phyloP scores from a whole-genome alignment of 1,140 invertebrate genomes.

The Glomeris maerens region DNA sequence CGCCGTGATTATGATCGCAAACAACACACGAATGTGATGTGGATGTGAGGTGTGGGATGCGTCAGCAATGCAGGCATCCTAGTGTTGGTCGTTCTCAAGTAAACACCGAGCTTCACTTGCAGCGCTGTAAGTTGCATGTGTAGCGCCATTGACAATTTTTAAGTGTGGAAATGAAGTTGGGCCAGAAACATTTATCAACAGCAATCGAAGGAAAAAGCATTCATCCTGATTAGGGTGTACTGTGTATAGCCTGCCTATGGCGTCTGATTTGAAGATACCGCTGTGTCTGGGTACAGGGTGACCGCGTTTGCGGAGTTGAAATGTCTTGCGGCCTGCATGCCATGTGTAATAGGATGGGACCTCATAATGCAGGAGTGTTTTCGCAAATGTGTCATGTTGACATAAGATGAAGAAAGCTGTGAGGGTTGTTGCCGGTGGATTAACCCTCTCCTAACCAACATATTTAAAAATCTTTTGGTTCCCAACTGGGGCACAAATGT shows the following conservation, averaged over 20 bases:
- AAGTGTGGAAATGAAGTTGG: slow-evolving; percentile 20
- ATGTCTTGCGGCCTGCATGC: slow-evolving; percentile 17
- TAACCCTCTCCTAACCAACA: no score
- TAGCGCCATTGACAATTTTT: slow-evolving; percentile 20
- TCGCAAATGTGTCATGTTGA: slow-evolving; percentile 23
- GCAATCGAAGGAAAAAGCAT: slow-evolving; percentile 22
- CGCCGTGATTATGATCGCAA: slow-evolving; percentile 6
- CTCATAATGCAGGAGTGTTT: slow-evolving; percentile 22
- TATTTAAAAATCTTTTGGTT: no score
- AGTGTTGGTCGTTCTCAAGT: slow-evolving; percentile 29
- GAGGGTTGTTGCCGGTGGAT: slow-evolving; percentile 29
- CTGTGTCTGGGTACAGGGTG: slow-evolving; percentile 19
- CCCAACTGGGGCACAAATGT: no score
- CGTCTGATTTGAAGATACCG: slow-evolving; percentile 15
- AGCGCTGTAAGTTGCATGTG: slow-evolving; percentile 28
- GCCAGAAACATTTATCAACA: slow-evolving; percentile 23
- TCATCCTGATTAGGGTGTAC: slow-evolving; percentile 25
- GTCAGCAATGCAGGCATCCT: slow-evolving; percentile 18
- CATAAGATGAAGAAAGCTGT: slow-evolving; percentile 30
- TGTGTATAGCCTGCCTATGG: slow-evolving; percentile 24
- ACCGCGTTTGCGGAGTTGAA: slow-evolving; percentile 16
- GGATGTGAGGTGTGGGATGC: slow-evolving; percentile 8
- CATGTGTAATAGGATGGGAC: slow-evolving; percentile 26
- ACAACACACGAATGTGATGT: slow-evolving; percentile 6
- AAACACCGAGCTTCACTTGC: slow-evolving; percentile 25